Percentiles rank a stretch among this genome's conserved stretches.
Conservation (phyloP, 2,888 invertebrate genomes). For the Dioctria linearis region DNA sequence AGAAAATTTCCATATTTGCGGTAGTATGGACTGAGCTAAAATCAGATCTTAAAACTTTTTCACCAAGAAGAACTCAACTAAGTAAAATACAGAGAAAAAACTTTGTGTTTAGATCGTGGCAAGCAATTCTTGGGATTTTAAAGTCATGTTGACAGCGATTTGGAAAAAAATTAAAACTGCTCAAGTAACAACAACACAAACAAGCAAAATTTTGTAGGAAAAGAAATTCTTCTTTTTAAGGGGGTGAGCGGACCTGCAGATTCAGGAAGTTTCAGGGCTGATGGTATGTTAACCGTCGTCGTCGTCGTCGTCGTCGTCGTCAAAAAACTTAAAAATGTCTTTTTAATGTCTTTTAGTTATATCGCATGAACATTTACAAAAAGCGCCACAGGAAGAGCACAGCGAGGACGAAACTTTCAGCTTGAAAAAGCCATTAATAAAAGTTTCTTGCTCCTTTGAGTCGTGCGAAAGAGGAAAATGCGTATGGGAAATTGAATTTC, state of each 20-base stretch:
- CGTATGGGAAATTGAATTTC: conserved; percentile 46
- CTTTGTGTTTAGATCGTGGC: conserved; percentile 38
- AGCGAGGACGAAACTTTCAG: conserved; percentile 42
- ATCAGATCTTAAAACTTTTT: conserved; percentile 49
- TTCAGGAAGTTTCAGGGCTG: background rate
- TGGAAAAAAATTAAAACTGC: conserved; percentile 12
- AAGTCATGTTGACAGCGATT: conserved; percentile 39
- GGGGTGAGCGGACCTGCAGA: background rate
- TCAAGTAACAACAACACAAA: background rate
- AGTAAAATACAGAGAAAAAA: conserved; percentile 9
- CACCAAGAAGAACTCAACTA: conserved; percentile 25
- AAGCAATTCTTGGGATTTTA: conserved; percentile 30
- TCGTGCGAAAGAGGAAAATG: conserved; percentile 43
- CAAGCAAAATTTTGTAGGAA: conserved; percentile 8
- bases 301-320: conserved; percentile 46
- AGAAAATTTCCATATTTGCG: conserved; percentile 42
- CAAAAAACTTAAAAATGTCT: conserved; percentile 58
- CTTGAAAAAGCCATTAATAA: conserved; percentile 56
- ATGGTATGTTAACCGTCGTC: conserved; percentile 56
- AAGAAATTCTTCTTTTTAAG: conserved; percentile 14
- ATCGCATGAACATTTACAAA: conserved; percentile 23
- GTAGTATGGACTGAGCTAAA: conserved; percentile 21
- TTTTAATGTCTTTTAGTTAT: conserved; percentile 56
- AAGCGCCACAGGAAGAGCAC: conserved; percentile 23
- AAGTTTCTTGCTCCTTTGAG: conserved; percentile 44